A percentile compares a stretch with the other conserved stretches of the same genome.
Conservation (phyloP, 2,888 invertebrate species). For the Petrophora chlorosata region DNA sequence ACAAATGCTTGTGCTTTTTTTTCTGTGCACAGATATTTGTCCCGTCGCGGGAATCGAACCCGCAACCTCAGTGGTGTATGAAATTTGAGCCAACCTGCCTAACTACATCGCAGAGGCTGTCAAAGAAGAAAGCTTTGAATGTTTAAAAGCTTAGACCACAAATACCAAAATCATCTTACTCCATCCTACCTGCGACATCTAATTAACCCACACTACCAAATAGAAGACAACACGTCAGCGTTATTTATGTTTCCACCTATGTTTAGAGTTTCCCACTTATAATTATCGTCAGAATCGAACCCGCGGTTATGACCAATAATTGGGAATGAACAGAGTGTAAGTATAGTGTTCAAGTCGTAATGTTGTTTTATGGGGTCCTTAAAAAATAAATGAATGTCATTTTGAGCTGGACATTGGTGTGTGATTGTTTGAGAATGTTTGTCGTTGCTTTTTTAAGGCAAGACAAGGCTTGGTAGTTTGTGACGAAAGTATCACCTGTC, state of each 20-base stretch:
- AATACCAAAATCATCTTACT: neutral
- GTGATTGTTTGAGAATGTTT: constrained; percentile 29
- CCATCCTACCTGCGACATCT: constrained; percentile 30
- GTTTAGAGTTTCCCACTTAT: constrained; percentile 50
- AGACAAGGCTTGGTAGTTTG: no score
- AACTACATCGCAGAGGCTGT: no score
- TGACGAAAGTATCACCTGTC: no score
- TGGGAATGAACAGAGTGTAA: constrained; percentile 71
- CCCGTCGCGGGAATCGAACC: no score
- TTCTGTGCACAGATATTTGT: no score
- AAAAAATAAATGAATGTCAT: constrained; percentile 74
- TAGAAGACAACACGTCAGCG: constrained; percentile 44
- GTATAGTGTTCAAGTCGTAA: constrained; percentile 66
- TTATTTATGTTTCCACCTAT: constrained; percentile 45
- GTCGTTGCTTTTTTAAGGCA: constrained; percentile 19
- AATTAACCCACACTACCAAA: constrained; percentile 38
- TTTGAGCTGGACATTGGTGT: constrained; percentile 48
- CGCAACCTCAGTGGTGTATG: no score
- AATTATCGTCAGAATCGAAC: constrained; percentile 78
- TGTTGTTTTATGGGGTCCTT: constrained; percentile 74
- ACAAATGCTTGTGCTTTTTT: no score
- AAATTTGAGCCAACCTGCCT: no score
- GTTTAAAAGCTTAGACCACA: neutral
- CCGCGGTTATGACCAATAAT: constrained; percentile 76
- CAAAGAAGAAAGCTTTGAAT: neutral